Conservation (phyloP, 2,888 invertebrate genomes). For the Andrena chrysosceles region DNA sequence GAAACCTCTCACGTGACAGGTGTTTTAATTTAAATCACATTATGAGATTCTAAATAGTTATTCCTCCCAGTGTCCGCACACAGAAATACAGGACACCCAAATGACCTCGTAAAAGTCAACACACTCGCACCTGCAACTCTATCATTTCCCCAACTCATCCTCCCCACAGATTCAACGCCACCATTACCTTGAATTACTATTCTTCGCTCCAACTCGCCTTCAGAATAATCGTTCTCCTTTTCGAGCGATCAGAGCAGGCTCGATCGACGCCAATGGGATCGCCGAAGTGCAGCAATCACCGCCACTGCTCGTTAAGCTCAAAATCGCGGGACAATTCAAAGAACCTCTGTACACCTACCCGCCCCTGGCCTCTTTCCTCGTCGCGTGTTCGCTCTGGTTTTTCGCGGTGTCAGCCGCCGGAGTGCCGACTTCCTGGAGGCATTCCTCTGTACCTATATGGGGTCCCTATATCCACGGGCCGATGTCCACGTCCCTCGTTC, state of each 20-base stretch:
- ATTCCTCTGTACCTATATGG: conserved; percentile 74
- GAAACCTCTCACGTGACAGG: too few relatives aligned
- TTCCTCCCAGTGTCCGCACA: too few relatives aligned
- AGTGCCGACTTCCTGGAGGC: conserved; percentile 74
- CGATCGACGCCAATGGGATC: conserved; percentile 9
- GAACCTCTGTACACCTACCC: conserved; percentile 19
- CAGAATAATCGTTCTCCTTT: too few relatives aligned
- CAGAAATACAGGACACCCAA: too few relatives aligned
- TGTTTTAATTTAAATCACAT: too few relatives aligned
- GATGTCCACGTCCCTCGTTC: conserved; percentile 56
- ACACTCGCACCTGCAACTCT: too few relatives aligned
- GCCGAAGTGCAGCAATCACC: conserved; percentile 13
- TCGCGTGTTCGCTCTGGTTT: conserved; percentile 57
- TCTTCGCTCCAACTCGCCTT: neutral
- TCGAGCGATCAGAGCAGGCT: neutral
- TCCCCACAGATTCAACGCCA: neutral
- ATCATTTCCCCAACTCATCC: neutral
- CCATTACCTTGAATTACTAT: neutral
- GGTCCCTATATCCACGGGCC: conserved; percentile 51
- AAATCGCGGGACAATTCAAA: conserved; percentile 58
- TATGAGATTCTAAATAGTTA: too few relatives aligned
- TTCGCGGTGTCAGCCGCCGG: conserved; percentile 56
- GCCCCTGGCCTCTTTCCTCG: neutral
- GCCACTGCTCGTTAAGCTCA: conserved; percentile 51
- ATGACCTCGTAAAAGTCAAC: too few relatives aligned